These are phyloP conservation scores for Dermatophagoides farinae DNA, from an alignment of 1,140 invertebrate genomes.

Conservation along the genomic window DNA sequence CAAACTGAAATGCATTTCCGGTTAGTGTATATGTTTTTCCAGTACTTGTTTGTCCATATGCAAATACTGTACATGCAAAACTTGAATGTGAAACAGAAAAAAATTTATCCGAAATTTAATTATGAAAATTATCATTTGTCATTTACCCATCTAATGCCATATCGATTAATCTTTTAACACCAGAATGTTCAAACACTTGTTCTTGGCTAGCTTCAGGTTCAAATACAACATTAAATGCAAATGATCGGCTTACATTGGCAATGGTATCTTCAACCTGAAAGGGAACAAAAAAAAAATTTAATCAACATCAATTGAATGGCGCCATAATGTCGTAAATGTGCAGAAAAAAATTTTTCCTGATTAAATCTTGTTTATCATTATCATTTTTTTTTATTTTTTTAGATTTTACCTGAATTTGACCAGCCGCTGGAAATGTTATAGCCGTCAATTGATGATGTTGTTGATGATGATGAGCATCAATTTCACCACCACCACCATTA, in stretches of 20 bases:
- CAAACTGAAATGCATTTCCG: constrained; percentile 30
- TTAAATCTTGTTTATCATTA: not conserved
- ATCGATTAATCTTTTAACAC: constrained; percentile 66
- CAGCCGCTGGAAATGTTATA: constrained; percentile 24
- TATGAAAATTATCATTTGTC: not conserved
- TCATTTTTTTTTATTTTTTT: constrained; percentile 13
- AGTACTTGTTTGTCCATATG: constrained; percentile 90
- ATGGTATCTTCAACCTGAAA: constrained; percentile 11
- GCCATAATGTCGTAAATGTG: not conserved
- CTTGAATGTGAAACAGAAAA: constrained; percentile 18
- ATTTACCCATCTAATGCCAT: constrained; percentile 44
- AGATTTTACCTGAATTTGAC: constrained; percentile 22
- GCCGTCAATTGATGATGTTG: not conserved
- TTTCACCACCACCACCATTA: not conserved
- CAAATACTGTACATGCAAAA: constrained; percentile 77
- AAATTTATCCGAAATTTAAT: not conserved
- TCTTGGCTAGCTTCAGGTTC: constrained; percentile 47
- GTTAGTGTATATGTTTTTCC: constrained; percentile 90
- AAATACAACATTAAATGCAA: constrained; percentile 73
- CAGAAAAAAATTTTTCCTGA: not conserved
- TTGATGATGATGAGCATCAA: too few relatives aligned
- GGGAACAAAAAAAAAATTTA: too few relatives aligned
- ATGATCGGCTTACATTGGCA: constrained; percentile 31
- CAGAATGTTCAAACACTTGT: constrained; percentile 58
- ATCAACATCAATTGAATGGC: not conserved